A percentile compares a stretch with the other conserved stretches of the same genome.
These are phyloP conservation scores for Agrochola circellaris DNA, from an alignment of 2,888 invertebrate genomes.

Conservation along the genomic window DNA sequence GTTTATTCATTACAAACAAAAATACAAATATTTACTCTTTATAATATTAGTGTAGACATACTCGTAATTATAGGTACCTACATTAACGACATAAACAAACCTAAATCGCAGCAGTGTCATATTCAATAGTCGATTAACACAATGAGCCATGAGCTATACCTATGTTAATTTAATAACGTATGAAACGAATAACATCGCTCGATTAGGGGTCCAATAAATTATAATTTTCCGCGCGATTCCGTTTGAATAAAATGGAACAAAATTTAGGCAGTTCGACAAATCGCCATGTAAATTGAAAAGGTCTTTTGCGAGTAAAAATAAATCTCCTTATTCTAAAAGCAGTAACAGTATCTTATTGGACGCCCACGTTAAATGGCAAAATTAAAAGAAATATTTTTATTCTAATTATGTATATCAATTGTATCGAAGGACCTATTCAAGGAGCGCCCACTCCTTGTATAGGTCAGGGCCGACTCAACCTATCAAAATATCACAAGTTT, in stretches of 20 bases:
- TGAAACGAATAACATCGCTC: neutral
- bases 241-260: conserved; percentile 23
- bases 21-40: too few relatives aligned
- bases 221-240: neutral
- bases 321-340: conserved; percentile 24
- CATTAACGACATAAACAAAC: neutral
- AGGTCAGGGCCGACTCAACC: conserved; percentile 4
- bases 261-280: conserved; percentile 2
- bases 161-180: neutral
- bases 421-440: conserved; percentile 17
- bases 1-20: too few relatives aligned
- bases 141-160: neutral
- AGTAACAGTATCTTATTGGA: conserved; percentile 24
- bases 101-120: neutral
- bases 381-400: conserved; percentile 16
- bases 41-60: too few relatives aligned
- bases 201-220: neutral
- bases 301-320: conserved; percentile 19
- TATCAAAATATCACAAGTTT: conserved; percentile 27
- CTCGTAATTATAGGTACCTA: too few relatives aligned
- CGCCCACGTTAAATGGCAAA: conserved; percentile 1
- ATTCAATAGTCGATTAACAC: conserved; percentile 5
- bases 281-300: conserved; percentile 16
- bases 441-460: conserved; percentile 2
- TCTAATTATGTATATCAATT: conserved; percentile 4